phyloP scores from a whole-genome alignment of 1,140 invertebrate genomes.

The Microplitis demolitor region DNA sequence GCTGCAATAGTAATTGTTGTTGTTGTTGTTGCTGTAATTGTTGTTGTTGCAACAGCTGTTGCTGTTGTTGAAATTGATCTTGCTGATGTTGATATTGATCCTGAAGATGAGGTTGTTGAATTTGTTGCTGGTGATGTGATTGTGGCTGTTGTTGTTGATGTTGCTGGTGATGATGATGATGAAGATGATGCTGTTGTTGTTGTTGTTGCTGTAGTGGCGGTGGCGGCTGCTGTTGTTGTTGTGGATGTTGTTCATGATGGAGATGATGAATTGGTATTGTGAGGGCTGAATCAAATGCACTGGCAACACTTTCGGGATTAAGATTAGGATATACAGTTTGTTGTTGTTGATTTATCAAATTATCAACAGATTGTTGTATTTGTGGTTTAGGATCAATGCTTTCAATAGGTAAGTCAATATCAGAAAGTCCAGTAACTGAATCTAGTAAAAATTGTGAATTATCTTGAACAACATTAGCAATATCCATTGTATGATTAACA shows the following conservation, averaged over 20 bases:
- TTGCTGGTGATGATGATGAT: not conserved
- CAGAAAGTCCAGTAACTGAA: conserved; percentile 48
- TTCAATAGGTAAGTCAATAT: conserved; percentile 52
- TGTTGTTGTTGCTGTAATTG: conserved; percentile 1
- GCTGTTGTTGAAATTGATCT: conserved; percentile 10
- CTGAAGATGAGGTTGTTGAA: conserved; percentile 20
- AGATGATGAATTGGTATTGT: conserved; percentile 15
- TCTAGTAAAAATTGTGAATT: conserved; percentile 53
- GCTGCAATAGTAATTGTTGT: conserved; percentile 25
- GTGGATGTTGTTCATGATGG: not conserved
- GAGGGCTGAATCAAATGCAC: conserved; percentile 24
- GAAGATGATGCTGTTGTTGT: not conserved
- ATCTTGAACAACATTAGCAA: conserved; percentile 42
- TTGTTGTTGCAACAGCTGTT: conserved; percentile 20
- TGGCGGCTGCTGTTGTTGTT: not conserved
- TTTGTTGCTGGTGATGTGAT: conserved; percentile 8
- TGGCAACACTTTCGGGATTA: conserved; percentile 39
- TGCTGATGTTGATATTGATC: not conserved
- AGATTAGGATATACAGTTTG: conserved; percentile 12
- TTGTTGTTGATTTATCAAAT: conserved; percentile 7
- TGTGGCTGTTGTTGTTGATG: not conserved
- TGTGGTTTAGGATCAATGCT: conserved; percentile 39
- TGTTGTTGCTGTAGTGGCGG: not conserved
- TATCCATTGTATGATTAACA: conserved; percentile 42
- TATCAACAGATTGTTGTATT: not conserved